Evolutionary conservation across 2,797 vertebrate genomes (phyloP).

Genomic region (Cottoperca gobio): DNA sequence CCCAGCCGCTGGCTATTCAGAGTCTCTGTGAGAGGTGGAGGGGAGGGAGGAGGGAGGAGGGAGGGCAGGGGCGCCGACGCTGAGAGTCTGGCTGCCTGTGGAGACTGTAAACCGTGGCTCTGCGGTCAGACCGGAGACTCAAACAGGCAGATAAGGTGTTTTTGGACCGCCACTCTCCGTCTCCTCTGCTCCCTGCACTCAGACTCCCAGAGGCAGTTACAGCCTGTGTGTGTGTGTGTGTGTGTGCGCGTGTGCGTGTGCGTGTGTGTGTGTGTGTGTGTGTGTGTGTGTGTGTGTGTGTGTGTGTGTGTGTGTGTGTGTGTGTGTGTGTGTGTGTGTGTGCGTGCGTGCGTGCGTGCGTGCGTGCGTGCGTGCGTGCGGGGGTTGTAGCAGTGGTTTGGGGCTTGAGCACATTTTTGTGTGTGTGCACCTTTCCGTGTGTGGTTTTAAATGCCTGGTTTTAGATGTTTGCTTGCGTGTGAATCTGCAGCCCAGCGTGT

Average conservation of each 20-base stretch:
- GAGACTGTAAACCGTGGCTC: constrained; percentile 85
- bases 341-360: constrained; percentile 43
- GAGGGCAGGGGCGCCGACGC: constrained; percentile 81
- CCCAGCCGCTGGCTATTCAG: constrained; percentile 78
- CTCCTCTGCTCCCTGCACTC: constrained; percentile 64
- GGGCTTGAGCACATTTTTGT: constrained; percentile 64
- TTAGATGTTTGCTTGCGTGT: constrained; percentile 70
- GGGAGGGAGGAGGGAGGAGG: constrained; percentile 27
- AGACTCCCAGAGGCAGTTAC: constrained; percentile 78
- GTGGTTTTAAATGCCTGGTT: constrained; percentile 66
- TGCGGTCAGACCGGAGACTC: constrained; percentile 85
- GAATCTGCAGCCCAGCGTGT: constrained; percentile 63
- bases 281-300: constrained; percentile 45
- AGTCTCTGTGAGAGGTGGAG: constrained; percentile 64
- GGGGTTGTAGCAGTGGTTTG: constrained; percentile 65
- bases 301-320: constrained; percentile 49
- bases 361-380: constrained; percentile 39
- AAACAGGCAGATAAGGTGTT: constrained; percentile 84
- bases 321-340: constrained; percentile 28
- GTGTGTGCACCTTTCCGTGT: constrained; percentile 62
- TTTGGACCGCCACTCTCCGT: constrained; percentile 73
- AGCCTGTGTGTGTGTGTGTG: constrained; percentile 56
- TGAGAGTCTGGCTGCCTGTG: constrained; percentile 83
- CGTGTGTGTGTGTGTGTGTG: constrained; percentile 32
- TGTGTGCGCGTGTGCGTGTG: constrained; percentile 32